These are phyloP conservation scores for Melanotaenia boesemani DNA, from an alignment of 2,797 vertebrate species.

Conservation along the genomic window DNA sequence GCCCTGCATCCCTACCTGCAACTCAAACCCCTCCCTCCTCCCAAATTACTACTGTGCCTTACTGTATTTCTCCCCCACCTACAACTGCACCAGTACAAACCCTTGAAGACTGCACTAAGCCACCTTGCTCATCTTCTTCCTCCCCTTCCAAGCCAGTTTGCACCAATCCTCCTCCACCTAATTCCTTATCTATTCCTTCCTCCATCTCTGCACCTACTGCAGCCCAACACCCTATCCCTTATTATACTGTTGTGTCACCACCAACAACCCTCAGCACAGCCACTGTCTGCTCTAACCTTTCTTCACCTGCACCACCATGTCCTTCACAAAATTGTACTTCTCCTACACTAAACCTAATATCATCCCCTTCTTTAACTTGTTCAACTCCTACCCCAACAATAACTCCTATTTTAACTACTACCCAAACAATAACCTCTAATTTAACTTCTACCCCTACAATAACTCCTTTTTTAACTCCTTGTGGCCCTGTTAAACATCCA, in stretches of 20 bases:
- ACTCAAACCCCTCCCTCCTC: slow-evolving; percentile 51
- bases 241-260: slow-evolving; percentile 69
- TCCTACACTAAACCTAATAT: slow-evolving; percentile 25
- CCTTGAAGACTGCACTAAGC: slow-evolving; percentile 46
- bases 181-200: slow-evolving; percentile 33
- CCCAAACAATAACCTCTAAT: slow-evolving; percentile 8
- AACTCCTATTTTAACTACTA: slow-evolving; percentile 9
- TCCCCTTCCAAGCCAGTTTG: slow-evolving; percentile 56
- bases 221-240: slow-evolving; percentile 49
- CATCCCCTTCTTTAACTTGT: slow-evolving; percentile 33
- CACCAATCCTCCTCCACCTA: slow-evolving; percentile 28
- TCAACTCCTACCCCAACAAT: slow-evolving; percentile 33
- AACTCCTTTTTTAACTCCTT: slow-evolving; percentile 24
- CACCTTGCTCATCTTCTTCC: slow-evolving; percentile 55
- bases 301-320: slow-evolving; percentile 34
- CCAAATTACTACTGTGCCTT: slow-evolving; percentile 77
- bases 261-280: slow-evolving; percentile 49
- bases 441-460: slow-evolving; percentile 34
- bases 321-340: slow-evolving; percentile 49
- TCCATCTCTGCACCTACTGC: slow-evolving; percentile 36
- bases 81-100: slow-evolving; percentile 54
- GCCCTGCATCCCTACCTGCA: slow-evolving; percentile 31
- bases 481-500: slow-evolving; percentile 28
- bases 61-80: slow-evolving; percentile 65
- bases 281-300: slow-evolving; percentile 41